A percentile compares a stretch with the other conserved stretches of the same genome.
These are phyloP conservation scores for Drosophila trichaetosa DNA, from an alignment of 2,888 invertebrate species.

Conservation along the genomic window DNA sequence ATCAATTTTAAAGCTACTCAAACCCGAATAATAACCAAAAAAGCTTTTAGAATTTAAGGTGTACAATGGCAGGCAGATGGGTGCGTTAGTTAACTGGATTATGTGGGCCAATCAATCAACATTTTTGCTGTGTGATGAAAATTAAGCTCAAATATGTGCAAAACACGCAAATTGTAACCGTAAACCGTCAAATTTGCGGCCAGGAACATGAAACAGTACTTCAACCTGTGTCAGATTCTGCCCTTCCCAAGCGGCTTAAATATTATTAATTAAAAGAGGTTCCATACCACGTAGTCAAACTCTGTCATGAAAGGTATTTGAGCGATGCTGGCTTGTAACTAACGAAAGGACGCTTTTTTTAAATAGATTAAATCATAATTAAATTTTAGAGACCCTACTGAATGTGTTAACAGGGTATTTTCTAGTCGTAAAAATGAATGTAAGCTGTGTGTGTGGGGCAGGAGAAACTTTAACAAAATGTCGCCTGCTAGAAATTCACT, in stretches of 20 bases:
- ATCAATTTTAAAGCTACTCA: conserved; percentile 45
- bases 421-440: not conserved
- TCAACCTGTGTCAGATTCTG: not conserved
- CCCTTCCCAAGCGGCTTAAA: conserved; percentile 13
- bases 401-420: not conserved
- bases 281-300: not conserved
- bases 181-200: conserved; percentile 10
- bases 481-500: not conserved
- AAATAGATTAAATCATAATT: not conserved
- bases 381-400: too few species aligned
- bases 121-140: conserved; percentile 25
- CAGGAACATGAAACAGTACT: not conserved
- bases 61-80: not conserved
- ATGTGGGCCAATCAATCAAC: conserved; percentile 54
- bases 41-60: not conserved
- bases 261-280: conserved; percentile 28
- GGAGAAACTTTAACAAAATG: conserved; percentile 1
- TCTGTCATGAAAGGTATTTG: too few species aligned
- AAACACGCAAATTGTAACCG: conserved; percentile 2
- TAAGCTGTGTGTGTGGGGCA: not conserved
- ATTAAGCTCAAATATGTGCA: conserved; percentile 51
- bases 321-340: not conserved
- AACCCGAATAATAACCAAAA: not conserved
- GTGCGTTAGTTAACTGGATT: conserved; percentile 46
- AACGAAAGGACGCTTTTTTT: too few species aligned